These are phyloP conservation scores for Pocillopora grandis DNA, from an alignment of 92 coral and sea anemone species.

Conservation along the genomic window DNA sequence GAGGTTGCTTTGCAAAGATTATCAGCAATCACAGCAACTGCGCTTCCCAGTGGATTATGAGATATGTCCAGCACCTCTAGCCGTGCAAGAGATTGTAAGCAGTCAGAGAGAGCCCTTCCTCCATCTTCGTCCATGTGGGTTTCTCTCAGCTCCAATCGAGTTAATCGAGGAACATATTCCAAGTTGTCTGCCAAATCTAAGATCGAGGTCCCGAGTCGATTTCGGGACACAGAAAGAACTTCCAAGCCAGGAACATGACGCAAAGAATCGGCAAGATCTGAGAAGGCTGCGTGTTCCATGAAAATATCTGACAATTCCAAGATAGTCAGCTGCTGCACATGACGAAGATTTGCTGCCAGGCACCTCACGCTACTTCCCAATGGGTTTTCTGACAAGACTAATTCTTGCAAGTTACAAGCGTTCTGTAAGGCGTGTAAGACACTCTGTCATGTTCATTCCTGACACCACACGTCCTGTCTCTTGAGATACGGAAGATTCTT, in stretches of 20 bases:
- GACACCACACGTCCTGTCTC: neutral
- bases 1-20: neutral
- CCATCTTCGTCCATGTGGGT: neutral
- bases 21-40: neutral
- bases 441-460: conserved; percentile 11
- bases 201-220: neutral
- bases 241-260: neutral
- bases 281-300: neutral
- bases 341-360: conserved; percentile 1
- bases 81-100: neutral
- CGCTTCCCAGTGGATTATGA: conserved; percentile 5
- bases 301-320: neutral
- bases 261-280: neutral
- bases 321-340: neutral
- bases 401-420: conserved; percentile 3
- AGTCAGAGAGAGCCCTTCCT: neutral
- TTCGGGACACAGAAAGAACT: neutral
- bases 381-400: neutral
- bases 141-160: neutral
- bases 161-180: neutral
- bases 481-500: neutral
- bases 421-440: neutral
- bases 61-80: conserved; percentile 5
- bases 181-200: neutral
- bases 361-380: neutral